Evolutionary conservation across 1,140 invertebrate species (phyloP).

Genomic region (Euglossa dilemma): DNA sequence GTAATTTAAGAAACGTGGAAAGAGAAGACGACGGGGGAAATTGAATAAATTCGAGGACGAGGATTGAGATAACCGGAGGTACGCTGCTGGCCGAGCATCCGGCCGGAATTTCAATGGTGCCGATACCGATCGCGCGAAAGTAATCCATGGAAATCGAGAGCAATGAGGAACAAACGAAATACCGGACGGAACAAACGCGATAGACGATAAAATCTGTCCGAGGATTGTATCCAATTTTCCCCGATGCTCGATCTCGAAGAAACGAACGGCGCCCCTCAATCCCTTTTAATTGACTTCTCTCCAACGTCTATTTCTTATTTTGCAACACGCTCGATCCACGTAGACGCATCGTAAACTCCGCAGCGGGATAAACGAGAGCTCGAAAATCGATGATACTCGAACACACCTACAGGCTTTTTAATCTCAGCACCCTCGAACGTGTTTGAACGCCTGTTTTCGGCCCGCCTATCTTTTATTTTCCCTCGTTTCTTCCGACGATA

Average conservation of each 20-base stretch:
- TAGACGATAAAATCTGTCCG: constrained; percentile 22
- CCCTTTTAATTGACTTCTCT: not conserved
- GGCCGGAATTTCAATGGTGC: constrained; percentile 10
- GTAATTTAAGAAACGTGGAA: not conserved
- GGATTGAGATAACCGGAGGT: not conserved
- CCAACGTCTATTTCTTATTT: not conserved
- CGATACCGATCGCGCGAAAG: constrained; percentile 17
- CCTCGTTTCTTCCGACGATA: too few relatives aligned
- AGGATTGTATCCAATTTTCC: constrained; percentile 44
- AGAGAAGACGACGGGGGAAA: not conserved
- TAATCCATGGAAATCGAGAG: constrained; percentile 15
- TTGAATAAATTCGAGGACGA: not conserved
- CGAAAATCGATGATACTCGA: too few relatives aligned
- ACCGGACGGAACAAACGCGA: constrained; percentile 30
- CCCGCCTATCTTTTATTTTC: too few relatives aligned
- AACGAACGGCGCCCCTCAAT: not conserved
- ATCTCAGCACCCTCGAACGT: too few relatives aligned
- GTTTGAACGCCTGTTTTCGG: too few relatives aligned
- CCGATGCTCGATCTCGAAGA: constrained; percentile 3
- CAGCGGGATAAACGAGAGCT: too few relatives aligned
- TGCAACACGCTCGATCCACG: not conserved
- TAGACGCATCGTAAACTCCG: too few relatives aligned
- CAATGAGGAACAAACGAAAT: constrained; percentile 27
- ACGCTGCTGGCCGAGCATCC: not conserved
- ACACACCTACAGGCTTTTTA: too few relatives aligned